phyloP scores from a whole-genome alignment of 2,888 invertebrate species.

The Leptinotarsa haldemani region DNA sequence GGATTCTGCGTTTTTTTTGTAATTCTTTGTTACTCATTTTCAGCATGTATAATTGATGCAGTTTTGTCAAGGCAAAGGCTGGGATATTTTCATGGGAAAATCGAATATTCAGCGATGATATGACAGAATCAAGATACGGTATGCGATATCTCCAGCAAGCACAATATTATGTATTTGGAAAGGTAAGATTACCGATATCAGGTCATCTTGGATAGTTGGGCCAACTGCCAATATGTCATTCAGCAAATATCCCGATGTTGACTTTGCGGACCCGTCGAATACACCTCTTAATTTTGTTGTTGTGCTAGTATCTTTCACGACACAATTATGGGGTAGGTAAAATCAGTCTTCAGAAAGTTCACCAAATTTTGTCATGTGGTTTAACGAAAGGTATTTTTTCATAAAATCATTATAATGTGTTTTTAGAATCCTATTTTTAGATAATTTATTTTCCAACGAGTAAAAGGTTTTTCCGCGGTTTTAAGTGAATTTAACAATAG shows the following conservation, averaged over 20 bases:
- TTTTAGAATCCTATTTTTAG: background rate
- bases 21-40: conserved; percentile 25
- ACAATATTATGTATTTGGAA: background rate
- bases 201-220: conserved; percentile 5
- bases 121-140: conserved; percentile 36
- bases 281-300: background rate
- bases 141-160: conserved; percentile 19
- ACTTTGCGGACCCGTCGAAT: background rate
- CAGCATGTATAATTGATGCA: conserved; percentile 32
- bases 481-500: background rate
- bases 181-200: background rate
- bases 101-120: conserved; percentile 37
- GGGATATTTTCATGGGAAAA: conserved; percentile 38
- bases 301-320: background rate
- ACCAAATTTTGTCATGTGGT: too few relatives aligned
- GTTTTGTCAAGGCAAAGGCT: conserved; percentile 30
- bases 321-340: too few relatives aligned
- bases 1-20: conserved; percentile 31
- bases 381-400: background rate
- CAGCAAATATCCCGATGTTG: background rate
- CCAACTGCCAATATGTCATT: background rate
- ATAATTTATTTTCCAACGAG: background rate
- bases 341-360: too few relatives aligned
- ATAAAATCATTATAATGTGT: background rate
- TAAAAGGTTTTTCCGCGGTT: background rate